Evolutionary conservation across 2,888 invertebrate genomes (phyloP).

Genomic region (Drosophila kambysellisi): DNA sequence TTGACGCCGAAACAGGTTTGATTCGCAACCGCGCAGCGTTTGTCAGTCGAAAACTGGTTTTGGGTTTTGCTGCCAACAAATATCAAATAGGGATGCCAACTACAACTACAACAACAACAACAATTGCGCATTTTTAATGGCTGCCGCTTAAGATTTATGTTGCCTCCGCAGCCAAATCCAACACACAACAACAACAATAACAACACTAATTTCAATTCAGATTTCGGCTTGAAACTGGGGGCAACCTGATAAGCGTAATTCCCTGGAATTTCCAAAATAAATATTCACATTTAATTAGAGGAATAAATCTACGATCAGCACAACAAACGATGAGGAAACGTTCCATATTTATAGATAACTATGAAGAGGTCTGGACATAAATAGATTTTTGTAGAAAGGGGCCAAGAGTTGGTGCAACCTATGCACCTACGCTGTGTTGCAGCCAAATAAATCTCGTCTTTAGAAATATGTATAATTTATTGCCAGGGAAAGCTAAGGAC

Average conservation of each 20-base stretch:
- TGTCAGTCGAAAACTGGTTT: constrained; percentile 65
- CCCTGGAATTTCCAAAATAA: neutral
- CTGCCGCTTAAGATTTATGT: constrained; percentile 27
- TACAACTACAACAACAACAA: constrained; percentile 24
- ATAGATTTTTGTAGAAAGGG: neutral
- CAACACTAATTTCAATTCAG: constrained; percentile 1
- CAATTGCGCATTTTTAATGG: constrained; percentile 52
- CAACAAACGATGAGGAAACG: neutral
- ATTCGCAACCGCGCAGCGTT: constrained; percentile 59
- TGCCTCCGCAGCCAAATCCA: constrained; percentile 22
- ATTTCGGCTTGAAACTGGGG: neutral
- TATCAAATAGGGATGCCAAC: constrained; percentile 58
- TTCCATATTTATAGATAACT: neutral
- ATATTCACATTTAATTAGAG: neutral
- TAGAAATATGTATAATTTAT: no score
- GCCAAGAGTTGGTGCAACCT: neutral
- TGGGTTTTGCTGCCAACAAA: constrained; percentile 60
- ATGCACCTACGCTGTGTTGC: neutral
- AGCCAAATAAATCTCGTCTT: no score
- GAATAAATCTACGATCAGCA: neutral
- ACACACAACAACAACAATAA: constrained; percentile 17
- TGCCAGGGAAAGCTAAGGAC: no score
- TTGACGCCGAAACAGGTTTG: constrained; percentile 73
- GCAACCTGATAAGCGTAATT: neutral
- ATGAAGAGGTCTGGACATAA: neutral